Evolutionary conservation across 2,888 invertebrate genomes (phyloP).

Genomic region (Lamellibrachia satsuma): DNA sequence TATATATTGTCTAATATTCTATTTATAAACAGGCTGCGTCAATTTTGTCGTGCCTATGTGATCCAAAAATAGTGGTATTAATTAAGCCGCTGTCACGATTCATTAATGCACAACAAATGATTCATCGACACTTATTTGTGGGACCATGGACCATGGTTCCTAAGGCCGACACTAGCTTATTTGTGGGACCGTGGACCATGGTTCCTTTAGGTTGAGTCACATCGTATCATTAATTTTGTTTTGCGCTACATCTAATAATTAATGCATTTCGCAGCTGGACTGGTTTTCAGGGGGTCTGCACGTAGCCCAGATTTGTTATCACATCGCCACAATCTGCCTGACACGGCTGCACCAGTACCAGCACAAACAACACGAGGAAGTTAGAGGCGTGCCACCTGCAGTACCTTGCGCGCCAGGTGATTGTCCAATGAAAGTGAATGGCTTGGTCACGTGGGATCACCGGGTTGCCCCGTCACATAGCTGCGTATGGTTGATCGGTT

Average conservation of each 20-base stretch:
- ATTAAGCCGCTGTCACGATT: background rate
- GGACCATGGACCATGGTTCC: background rate
- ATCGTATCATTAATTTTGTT: background rate
- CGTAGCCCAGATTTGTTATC: background rate
- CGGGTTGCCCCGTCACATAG: background rate
- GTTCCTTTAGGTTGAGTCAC: background rate
- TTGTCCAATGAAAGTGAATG: constrained; percentile 2
- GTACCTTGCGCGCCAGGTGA: background rate
- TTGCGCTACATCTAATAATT: background rate
- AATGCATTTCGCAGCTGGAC: background rate
- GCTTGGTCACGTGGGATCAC: background rate
- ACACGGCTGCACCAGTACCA: background rate
- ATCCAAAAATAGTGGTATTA: background rate
- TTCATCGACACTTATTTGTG: background rate
- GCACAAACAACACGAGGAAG: background rate
- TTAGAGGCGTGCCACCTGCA: background rate
- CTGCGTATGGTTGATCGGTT: background rate
- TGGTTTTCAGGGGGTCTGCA: background rate
- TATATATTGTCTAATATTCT: no score
- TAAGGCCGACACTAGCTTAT: no score
- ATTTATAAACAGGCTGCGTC: background rate
- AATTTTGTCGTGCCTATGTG: background rate
- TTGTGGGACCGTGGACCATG: background rate
- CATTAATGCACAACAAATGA: background rate
- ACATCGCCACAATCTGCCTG: background rate